Evolutionary conservation across 2,888 invertebrate genomes (phyloP).

Genomic region (Cephus spinipes): DNA sequence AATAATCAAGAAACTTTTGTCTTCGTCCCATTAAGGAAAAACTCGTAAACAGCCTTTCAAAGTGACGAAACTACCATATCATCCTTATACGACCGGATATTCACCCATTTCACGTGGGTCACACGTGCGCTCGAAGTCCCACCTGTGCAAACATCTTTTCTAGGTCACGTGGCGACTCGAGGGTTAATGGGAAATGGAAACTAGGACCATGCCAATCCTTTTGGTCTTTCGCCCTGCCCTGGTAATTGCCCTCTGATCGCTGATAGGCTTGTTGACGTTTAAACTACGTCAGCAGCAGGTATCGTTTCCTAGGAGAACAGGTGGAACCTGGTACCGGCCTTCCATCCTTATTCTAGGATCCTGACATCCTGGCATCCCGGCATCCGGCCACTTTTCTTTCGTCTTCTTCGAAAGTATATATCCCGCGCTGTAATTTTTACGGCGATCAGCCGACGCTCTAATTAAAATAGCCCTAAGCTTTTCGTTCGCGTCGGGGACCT

Average conservation of each 20-base stretch:
- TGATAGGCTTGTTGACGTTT: background rate
- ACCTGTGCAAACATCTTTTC: background rate
- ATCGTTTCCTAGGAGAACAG: background rate
- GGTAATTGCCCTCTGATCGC: background rate
- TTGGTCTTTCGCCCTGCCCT: background rate
- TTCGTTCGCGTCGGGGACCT: background rate
- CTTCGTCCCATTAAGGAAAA: no score
- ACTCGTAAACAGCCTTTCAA: no score
- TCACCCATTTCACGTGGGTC: no score
- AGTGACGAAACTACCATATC: no score
- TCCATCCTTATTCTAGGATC: background rate
- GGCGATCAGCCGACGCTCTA: background rate
- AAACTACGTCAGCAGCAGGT: background rate
- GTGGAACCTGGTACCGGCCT: slow-evolving; percentile 1
- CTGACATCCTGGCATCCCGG: no score
- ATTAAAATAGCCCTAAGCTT: background rate
- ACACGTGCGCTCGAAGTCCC: no score
- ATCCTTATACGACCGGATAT: no score
- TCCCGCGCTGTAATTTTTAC: background rate
- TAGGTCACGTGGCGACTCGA: slow-evolving; percentile 1
- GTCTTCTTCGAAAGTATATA: no score
- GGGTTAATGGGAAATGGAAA: slow-evolving; percentile 6
- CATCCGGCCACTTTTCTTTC: no score
- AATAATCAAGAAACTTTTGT: no score
- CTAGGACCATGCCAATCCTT: background rate